Evolutionary conservation across 2,113 vertebrate genomes (phyloP).

Genomic region (Phocoena sinus): DNA sequence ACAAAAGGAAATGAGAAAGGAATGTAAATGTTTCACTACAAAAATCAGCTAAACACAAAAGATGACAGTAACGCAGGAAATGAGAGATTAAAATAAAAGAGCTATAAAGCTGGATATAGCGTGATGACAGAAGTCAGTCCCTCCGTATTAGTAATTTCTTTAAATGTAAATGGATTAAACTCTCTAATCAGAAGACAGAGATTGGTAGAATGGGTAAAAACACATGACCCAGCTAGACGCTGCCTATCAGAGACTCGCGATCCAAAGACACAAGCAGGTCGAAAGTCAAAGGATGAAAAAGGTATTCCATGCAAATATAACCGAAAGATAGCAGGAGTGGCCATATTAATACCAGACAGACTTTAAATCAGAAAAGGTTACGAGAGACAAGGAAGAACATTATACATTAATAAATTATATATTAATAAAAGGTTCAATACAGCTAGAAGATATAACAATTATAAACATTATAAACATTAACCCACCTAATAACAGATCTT

Average conservation of each 20-base stretch:
- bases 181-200: neutral
- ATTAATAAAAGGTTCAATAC: neutral
- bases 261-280: neutral
- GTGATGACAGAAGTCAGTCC: neutral
- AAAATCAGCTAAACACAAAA: neutral
- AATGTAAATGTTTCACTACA: no score
- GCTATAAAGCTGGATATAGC: neutral
- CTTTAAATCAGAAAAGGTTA: neutral
- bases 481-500: neutral
- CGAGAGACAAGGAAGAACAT: neutral
- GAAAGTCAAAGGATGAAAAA: neutral
- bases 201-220: neutral
- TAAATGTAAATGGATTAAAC: neutral
- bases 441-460: neutral
- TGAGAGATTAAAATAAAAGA: neutral
- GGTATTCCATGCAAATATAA: neutral
- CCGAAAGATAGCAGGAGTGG: neutral
- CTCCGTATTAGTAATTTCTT: neutral
- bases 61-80: neutral
- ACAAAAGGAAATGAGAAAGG: neutral
- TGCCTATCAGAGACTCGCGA: no score
- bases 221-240: neutral
- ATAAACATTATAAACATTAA: neutral
- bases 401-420: neutral
- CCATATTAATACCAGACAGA: neutral